Evolutionary conservation across 2,888 invertebrate species (phyloP), one percentile per base, ranked within the genome.

Genomic region (Frankliniella intonsa): DNA sequence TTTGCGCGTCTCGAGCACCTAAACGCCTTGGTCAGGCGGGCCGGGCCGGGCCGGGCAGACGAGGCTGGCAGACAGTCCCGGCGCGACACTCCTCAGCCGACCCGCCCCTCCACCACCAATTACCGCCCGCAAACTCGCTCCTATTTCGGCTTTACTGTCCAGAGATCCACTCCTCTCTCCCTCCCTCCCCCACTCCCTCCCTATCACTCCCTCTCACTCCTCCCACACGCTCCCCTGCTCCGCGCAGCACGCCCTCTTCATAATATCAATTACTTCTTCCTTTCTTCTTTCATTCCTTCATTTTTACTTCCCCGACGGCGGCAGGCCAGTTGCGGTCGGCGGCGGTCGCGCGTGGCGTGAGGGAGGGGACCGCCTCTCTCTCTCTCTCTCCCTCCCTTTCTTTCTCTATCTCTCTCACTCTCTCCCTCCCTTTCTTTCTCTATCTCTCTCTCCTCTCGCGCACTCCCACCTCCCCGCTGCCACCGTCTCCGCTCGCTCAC

Each of bases 261-360:
- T 76, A 76, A 76, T 76, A 76, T 76, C 69, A 76, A 76, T 76
- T 76, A 76, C 69, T 76, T 76, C 25, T 76, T 76, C 69, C 69
- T 76, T 76, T 76, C 69, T 76, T 76, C 69, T 76, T 76, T 76
- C 69, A 76, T 76, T 76, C 69, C 69, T 76, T 22, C 69, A 76
- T 76, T 76, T 76, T 76, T 76, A 76, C 69, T 76, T 12, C 69
- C 69, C 69, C 9, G 62, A 62, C 62, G 62, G 62, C 11, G 62
- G 62, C 62, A 7, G 62, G 62, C 62, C 25, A 25, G 69, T 76
- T 76, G 69, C 25, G 69, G 69, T 76, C 69, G 69, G 69, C 25
- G 69, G 38, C 38, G 38, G 38, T 38, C 38, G 38, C 38, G 38
- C 38, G 38, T 3, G 38, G 38, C n/a, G n/a, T n/a, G n/a, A 38